Percentiles rank a stretch among this genome's conserved stretches.
Evolutionary conservation across 2,888 invertebrate genomes (phyloP).

Genomic region (Platycheirus rosarum): DNA sequence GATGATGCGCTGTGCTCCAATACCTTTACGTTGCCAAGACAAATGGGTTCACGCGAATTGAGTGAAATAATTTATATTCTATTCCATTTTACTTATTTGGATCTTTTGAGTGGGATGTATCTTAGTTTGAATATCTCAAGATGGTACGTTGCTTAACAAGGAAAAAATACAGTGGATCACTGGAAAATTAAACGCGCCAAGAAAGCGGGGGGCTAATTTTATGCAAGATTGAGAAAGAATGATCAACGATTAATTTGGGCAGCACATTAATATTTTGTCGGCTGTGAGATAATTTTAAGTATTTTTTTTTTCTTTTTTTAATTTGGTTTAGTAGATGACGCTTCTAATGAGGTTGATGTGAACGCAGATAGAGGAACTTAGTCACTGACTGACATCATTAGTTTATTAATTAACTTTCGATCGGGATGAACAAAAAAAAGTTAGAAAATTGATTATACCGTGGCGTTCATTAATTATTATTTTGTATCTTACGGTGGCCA

Average conservation of each 20-base stretch:
- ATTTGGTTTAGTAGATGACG: not conserved
- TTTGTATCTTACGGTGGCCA: conserved; percentile 27
- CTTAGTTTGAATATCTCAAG: not conserved
- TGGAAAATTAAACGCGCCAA: conserved; percentile 1
- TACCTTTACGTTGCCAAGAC: conserved; percentile 24
- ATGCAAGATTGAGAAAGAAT: conserved; percentile 49
- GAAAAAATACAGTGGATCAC: not conserved
- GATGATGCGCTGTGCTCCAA: conserved; percentile 12
- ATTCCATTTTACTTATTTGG: not conserved
- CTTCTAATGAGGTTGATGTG: conserved; percentile 48
- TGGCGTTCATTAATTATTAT: conserved; percentile 61
- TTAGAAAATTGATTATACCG: conserved; percentile 49
- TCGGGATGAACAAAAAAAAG: conserved; percentile 19
- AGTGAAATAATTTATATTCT: conserved; percentile 9
- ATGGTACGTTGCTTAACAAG: not conserved
- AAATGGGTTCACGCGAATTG: conserved; percentile 54
- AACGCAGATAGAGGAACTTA: conserved; percentile 24
- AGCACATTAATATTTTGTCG: conserved; percentile 46
- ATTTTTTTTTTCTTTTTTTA: not conserved
- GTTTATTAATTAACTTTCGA: conserved; percentile 50
- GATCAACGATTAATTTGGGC: conserved; percentile 57
- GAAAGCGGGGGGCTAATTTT: conserved; percentile 44
- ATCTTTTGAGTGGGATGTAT: not conserved
- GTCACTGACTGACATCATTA: conserved; percentile 42
- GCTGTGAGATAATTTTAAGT: conserved; percentile 4